phyloP scores from a whole-genome alignment of 2,797 vertebrate genomes.

The Mycteria americana region DNA sequence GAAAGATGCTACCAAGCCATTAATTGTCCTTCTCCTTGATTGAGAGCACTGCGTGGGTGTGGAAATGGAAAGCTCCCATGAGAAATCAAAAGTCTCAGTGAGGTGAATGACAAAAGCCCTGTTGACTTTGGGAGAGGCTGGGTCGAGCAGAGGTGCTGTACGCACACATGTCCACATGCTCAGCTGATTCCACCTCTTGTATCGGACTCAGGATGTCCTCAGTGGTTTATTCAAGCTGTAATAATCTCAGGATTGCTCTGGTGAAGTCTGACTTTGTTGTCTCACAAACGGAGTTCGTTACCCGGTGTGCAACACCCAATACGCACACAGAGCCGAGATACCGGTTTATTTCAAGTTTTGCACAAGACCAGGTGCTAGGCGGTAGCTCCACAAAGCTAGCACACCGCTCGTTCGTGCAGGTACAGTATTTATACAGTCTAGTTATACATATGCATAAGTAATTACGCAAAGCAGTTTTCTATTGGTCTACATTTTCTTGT shows the following conservation, averaged over 20 bases:
- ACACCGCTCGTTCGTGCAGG: no score
- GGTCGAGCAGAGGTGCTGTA: neutral
- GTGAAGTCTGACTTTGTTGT: neutral
- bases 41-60: fast-evolving
- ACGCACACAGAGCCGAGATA: no score
- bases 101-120: neutral
- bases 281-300: no score
- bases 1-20: neutral
- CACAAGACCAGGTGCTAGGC: no score
- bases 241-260: neutral
- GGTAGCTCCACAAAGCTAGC: no score
- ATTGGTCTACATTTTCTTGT: no score
- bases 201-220: neutral
- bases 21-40: neutral
- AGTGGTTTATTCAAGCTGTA: neutral
- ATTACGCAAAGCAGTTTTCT: no score
- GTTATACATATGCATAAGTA: no score
- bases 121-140: neutral
- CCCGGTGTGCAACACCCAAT: no score
- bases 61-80: neutral
- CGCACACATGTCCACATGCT: fast-evolving
- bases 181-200: fast-evolving
- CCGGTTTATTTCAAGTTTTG: no score
- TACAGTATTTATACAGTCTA: no score
- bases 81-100: neutral